Conservation (phyloP, 2,888 invertebrate genomes). For the Ichneumon xanthorius region DNA sequence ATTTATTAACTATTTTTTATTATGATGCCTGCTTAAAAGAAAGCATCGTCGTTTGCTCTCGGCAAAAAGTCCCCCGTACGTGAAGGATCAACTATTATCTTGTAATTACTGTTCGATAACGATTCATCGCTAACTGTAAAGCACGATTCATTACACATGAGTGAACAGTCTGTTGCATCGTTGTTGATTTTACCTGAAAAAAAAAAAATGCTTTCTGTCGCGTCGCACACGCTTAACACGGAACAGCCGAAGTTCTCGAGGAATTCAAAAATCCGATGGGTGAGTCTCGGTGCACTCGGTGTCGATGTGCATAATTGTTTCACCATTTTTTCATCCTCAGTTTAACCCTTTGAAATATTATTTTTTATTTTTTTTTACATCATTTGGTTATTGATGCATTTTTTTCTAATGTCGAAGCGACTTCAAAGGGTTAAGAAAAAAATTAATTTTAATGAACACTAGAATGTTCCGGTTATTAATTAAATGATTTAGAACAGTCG, state of each 20-base stretch:
- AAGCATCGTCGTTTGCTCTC: too few relatives aligned
- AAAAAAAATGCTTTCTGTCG: slow-evolving; percentile 58
- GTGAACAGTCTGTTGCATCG: slow-evolving; percentile 13
- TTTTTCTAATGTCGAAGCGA: too few relatives aligned
- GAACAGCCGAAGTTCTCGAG: slow-evolving; percentile 81
- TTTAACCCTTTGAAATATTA: too few relatives aligned
- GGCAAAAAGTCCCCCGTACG: too few relatives aligned
- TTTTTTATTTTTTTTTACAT: too few relatives aligned
- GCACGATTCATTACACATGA: neutral
- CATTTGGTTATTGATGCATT: too few relatives aligned
- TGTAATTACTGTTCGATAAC: neutral
- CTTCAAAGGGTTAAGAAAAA: too few relatives aligned
- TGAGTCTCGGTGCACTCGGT: slow-evolving; percentile 74
- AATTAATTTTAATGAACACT: too few relatives aligned
- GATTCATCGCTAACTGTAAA: slow-evolving; percentile 21
- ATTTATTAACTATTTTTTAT: too few relatives aligned
- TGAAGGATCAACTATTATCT: too few relatives aligned
- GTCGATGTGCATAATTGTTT: slow-evolving; percentile 59
- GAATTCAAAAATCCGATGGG: slow-evolving; percentile 83
- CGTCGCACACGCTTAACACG: slow-evolving; percentile 75
- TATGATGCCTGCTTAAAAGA: too few relatives aligned
- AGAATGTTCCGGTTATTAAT: neutral
- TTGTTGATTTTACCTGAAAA: slow-evolving; percentile 37
- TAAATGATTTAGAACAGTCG: neutral
- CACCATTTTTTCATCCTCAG: neutral